These are phyloP conservation scores for Molossus molossus DNA, from an alignment of 2,797 vertebrate species.

Conservation along the genomic window DNA sequence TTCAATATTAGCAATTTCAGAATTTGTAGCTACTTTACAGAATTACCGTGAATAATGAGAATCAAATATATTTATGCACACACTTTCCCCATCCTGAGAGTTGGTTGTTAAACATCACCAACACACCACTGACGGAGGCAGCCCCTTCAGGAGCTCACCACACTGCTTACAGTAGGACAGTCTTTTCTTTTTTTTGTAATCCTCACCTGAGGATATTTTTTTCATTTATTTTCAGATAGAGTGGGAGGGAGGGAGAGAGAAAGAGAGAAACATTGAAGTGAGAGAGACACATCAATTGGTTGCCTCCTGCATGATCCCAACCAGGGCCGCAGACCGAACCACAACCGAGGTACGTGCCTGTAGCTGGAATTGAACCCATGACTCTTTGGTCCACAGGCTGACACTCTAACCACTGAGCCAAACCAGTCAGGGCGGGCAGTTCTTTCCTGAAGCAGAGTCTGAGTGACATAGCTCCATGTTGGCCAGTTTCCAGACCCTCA, in stretches of 20 bases:
- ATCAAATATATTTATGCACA: neutral
- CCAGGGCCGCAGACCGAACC: too few relatives aligned
- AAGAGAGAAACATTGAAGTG: too few relatives aligned
- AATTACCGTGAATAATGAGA: neutral
- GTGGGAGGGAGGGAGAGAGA: too few relatives aligned
- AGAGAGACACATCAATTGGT: too few relatives aligned
- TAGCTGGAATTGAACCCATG: too few relatives aligned
- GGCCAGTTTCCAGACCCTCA: neutral
- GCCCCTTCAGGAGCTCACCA: neutral
- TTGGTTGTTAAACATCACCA: neutral
- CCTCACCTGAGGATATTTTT: too few relatives aligned
- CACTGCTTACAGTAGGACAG: neutral
- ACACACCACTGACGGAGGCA: neutral
- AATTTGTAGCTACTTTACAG: neutral
- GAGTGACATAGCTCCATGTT: neutral
- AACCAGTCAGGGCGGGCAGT: neutral
- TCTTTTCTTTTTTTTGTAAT: neutral
- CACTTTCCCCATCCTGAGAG: neutral
- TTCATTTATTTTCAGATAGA: too few relatives aligned
- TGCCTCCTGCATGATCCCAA: too few relatives aligned
- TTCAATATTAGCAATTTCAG: constrained; percentile 8
- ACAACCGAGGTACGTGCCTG: too few relatives aligned
- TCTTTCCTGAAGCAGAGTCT: neutral
- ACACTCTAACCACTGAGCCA: too few relatives aligned
- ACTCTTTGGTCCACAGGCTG: too few relatives aligned